Evolutionary conservation across 2,888 invertebrate species (phyloP).

Genomic region (Enchytraeus crypticus): DNA sequence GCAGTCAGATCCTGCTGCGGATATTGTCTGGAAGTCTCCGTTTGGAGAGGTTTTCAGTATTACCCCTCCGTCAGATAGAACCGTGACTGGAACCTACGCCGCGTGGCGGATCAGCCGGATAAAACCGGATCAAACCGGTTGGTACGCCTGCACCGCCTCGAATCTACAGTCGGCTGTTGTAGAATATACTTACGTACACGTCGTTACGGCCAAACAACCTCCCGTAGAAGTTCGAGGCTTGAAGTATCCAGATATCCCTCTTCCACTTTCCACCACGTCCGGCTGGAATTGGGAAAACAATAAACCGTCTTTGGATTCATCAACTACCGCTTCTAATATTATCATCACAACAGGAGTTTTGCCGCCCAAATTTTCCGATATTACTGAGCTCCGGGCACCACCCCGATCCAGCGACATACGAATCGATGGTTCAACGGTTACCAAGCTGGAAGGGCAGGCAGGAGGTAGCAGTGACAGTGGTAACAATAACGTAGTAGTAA

Average conservation of each 20-base stretch:
- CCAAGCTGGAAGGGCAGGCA: background rate
- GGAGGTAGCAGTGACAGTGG: background rate
- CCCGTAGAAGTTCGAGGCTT: background rate
- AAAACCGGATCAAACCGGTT: conserved; percentile 8
- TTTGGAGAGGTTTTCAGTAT: conserved; percentile 18
- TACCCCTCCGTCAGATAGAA: conserved; percentile 16
- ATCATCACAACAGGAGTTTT: background rate
- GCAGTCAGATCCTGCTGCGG: conserved; percentile 22
- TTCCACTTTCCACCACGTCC: background rate
- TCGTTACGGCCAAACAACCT: background rate
- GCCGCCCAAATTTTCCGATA: background rate
- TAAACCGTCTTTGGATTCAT: background rate
- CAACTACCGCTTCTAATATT: background rate
- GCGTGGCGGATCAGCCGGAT: conserved; percentile 7
- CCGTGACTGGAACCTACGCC: conserved; percentile 7
- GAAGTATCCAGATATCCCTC: background rate
- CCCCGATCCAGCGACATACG: background rate
- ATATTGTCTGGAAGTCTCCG: conserved; percentile 21
- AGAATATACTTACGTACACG: conserved; percentile 1
- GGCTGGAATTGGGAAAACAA: background rate
- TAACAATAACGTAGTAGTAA: background rate
- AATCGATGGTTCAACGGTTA: background rate
- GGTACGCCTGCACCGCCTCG: conserved; percentile 16
- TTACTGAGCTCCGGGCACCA: background rate
- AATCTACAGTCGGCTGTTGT: conserved; percentile 9